These are phyloP conservation scores for Hartigia nigra DNA, from an alignment of 2,888 invertebrate species.

Conservation along the genomic window DNA sequence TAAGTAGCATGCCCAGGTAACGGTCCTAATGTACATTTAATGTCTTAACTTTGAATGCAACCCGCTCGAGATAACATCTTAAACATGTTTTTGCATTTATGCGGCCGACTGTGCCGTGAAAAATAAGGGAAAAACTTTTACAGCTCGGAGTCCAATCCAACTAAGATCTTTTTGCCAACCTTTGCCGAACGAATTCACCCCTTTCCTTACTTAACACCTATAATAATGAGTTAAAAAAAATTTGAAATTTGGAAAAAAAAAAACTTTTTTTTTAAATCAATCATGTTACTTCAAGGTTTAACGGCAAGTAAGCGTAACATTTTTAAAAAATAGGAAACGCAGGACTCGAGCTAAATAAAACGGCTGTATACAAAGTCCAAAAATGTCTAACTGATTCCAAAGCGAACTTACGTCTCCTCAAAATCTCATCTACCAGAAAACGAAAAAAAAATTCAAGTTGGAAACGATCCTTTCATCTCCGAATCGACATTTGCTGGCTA, in stretches of 20 bases:
- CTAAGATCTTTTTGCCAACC: not conserved
- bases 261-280: too few relatives aligned
- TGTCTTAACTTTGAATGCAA: constrained; percentile 62
- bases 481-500: not conserved
- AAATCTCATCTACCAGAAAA: not conserved
- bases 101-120: constrained; percentile 27
- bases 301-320: too few relatives aligned
- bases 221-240: too few relatives aligned
- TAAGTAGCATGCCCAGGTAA: constrained; percentile 14
- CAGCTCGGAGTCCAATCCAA: not conserved
- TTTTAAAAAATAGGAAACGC: too few relatives aligned
- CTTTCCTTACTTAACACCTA: too few relatives aligned
- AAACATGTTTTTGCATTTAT: constrained; percentile 53
- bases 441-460: not conserved
- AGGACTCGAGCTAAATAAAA: too few relatives aligned
- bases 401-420: not conserved
- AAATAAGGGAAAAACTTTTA: not conserved
- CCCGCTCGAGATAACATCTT: constrained; percentile 48
- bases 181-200: too few relatives aligned
- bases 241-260: too few relatives aligned
- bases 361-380: too few relatives aligned
- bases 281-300: too few relatives aligned
- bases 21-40: constrained; percentile 61
- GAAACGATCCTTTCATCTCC: not conserved
- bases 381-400: too few relatives aligned